Conservation (phyloP, 2,888 invertebrate genomes). For the Azorinus chamasolen region DNA sequence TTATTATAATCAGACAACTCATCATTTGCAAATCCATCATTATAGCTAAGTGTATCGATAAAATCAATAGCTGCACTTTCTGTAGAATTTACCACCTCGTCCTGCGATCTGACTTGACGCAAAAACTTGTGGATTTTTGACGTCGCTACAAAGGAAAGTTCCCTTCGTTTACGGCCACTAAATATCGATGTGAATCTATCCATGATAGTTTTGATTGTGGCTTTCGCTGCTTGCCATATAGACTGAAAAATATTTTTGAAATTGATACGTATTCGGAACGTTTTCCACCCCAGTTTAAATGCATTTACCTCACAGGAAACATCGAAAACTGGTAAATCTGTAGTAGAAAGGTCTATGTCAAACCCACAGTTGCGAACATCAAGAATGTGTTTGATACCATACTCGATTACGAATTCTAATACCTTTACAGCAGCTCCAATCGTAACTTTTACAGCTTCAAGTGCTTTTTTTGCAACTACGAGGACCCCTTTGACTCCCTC, state of each 20-base stretch:
- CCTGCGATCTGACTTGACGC: background rate
- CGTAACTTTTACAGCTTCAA: constrained; percentile 51
- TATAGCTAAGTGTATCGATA: too few relatives aligned
- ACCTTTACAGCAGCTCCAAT: constrained; percentile 40
- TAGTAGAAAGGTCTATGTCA: constrained; percentile 30
- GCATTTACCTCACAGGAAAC: constrained; percentile 56
- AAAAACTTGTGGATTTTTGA: background rate
- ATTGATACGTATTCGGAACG: constrained; percentile 38
- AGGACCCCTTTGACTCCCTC: constrained; percentile 48
- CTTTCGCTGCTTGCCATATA: constrained; percentile 53
- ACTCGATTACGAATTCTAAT: constrained; percentile 43
- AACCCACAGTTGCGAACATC: constrained; percentile 61
- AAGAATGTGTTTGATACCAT: constrained; percentile 43
- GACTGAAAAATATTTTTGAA: constrained; percentile 41
- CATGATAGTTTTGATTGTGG: constrained; percentile 35
- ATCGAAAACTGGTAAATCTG: constrained; percentile 42
- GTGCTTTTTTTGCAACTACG: constrained; percentile 38
- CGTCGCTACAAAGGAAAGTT: background rate
- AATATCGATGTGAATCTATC: background rate
- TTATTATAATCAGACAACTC: constrained; percentile 15
- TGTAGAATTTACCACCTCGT: constrained; percentile 1
- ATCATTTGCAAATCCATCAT: constrained; percentile 2
- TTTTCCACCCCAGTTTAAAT: constrained; percentile 39
- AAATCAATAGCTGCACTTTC: background rate
- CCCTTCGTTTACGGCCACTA: constrained; percentile 11